Conservation (phyloP, 2,113 vertebrate species). For the Ceyx melanurus region DNA sequence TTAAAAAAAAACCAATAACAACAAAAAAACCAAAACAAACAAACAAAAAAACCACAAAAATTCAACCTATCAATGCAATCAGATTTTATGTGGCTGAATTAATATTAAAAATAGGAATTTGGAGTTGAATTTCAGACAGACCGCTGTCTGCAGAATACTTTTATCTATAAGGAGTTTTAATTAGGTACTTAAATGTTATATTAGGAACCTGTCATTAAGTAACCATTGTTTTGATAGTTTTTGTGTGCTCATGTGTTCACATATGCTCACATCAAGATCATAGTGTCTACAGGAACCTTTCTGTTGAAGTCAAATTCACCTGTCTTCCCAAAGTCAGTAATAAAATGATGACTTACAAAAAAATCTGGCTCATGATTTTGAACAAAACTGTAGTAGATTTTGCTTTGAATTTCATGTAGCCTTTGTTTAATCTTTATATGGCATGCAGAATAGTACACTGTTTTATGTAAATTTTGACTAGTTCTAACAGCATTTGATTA, state of each 20-base stretch:
- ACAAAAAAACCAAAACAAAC: too few relatives aligned
- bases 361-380: not conserved
- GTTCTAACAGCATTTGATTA: not conserved
- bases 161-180: not conserved
- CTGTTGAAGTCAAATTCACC: not conserved
- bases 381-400: not conserved
- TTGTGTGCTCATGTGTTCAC: accelerated
- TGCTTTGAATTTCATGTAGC: not conserved
- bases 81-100: not conserved
- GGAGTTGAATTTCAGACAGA: not conserved
- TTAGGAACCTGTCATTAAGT: not conserved
- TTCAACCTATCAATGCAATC: not conserved
- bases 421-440: not conserved
- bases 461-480: not conserved
- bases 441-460: not conserved
- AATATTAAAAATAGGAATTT: not conserved
- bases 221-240: not conserved
- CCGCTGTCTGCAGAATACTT: not conserved
- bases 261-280: not conserved
- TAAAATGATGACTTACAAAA: not conserved
- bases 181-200: not conserved
- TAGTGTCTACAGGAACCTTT: not conserved
- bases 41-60: too few relatives aligned
- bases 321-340: accelerated
- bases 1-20: not conserved